A percentile compares a stretch with the other conserved stretches of the same genome.
These are phyloP conservation scores for Xestia sexstrigata DNA, from an alignment of 2,888 invertebrate species.

Conservation along the genomic window DNA sequence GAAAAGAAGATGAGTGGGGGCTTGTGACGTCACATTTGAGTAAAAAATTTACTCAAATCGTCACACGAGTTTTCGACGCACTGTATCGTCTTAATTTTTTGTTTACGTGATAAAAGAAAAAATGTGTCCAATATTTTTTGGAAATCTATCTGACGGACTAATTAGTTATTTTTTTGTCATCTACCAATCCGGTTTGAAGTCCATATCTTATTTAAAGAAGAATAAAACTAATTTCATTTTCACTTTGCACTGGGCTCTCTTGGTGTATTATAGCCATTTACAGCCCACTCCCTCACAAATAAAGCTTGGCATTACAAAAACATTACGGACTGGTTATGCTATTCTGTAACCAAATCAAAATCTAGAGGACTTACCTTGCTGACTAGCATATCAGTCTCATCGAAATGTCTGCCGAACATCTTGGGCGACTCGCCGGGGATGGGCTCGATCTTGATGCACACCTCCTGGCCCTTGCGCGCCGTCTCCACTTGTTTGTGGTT, in stretches of 20 bases:
- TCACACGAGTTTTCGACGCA: too few species aligned
- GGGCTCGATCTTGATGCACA: slow-evolving; percentile 99
- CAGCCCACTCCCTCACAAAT: background rate
- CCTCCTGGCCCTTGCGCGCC: slow-evolving; percentile 98
- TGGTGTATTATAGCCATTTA: too few species aligned
- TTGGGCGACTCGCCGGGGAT: slow-evolving; percentile 99
- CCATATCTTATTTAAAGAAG: background rate
- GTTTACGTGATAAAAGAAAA: too few species aligned
- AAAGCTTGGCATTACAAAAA: too few species aligned
- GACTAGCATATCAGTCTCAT: slow-evolving; percentile 97
- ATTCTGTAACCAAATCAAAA: background rate
- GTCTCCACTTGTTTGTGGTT: slow-evolving; percentile 98
- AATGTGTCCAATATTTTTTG: too few species aligned
- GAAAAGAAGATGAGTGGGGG: too few species aligned
- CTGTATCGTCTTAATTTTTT: too few species aligned
- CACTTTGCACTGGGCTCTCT: background rate
- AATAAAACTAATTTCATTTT: background rate
- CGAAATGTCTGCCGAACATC: slow-evolving; percentile 99
- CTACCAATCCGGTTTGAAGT: background rate
- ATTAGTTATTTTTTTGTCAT: background rate
- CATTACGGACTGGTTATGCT: too few species aligned
- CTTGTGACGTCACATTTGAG: too few species aligned
- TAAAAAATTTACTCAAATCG: too few species aligned
- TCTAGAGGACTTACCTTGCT: slow-evolving; percentile 94
- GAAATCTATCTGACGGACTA: too few species aligned